phyloP scores from a whole-genome alignment of 2,797 vertebrate species.

The Rhinichthys osculus region DNA sequence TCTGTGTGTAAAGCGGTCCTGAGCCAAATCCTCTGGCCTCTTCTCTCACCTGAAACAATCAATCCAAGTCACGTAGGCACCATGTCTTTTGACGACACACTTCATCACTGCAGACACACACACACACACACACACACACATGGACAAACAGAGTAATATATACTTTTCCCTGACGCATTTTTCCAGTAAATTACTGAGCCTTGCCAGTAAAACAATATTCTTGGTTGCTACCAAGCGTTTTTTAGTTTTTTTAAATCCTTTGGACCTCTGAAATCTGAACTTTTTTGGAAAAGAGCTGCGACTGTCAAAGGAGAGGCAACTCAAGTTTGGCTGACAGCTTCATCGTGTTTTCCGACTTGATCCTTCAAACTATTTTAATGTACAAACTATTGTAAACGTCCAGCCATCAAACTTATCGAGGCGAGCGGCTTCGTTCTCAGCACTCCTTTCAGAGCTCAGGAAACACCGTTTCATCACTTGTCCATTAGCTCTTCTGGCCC shows the following conservation, averaged over 20 bases:
- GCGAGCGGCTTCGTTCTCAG: background rate
- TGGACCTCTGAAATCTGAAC: constrained; percentile 54
- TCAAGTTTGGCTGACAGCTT: constrained; percentile 20
- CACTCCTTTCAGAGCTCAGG: constrained; percentile 34
- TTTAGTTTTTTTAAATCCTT: constrained; percentile 35
- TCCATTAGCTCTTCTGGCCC: constrained; percentile 45
- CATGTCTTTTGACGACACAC: constrained; percentile 31
- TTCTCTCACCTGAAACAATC: constrained; percentile 44
- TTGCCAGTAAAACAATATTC: constrained; percentile 57
- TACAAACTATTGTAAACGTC: background rate
- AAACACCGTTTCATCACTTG: constrained; percentile 42
- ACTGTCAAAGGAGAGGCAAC: constrained; percentile 25
- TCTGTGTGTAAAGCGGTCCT: background rate
- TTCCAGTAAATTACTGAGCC: constrained; percentile 55
- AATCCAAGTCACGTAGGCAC: constrained; percentile 36
- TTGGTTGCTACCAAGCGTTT: constrained; percentile 45
- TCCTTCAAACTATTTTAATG: constrained; percentile 25
- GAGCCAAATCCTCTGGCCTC: constrained; percentile 30
- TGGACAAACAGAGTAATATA: constrained; percentile 18
- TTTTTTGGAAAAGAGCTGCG: constrained; percentile 37
- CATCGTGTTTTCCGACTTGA: constrained; percentile 34
- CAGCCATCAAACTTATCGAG: constrained; percentile 10
- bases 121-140: background rate
- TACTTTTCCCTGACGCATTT: constrained; percentile 46
- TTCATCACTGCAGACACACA: constrained; percentile 22